A percentile compares a stretch with the other conserved stretches of the same genome.
Evolutionary conservation across 2,888 invertebrate species (phyloP).

Genomic region (Margaritifera margaritifera): DNA sequence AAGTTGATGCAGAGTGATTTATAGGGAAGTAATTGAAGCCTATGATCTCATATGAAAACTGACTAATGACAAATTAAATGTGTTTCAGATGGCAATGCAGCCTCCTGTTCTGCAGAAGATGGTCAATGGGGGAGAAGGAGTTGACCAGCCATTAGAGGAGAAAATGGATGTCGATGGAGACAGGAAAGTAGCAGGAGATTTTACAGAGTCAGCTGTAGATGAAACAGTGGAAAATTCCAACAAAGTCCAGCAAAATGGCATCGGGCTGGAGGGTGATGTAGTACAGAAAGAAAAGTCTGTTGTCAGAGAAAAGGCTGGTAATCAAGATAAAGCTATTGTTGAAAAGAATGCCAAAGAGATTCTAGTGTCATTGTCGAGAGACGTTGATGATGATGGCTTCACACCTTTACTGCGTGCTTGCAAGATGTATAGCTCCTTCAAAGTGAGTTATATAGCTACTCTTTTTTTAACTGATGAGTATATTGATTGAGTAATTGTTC

Average conservation of each 20-base stretch:
- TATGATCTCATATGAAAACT: too few species aligned
- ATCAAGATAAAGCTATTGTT: conserved; percentile 7
- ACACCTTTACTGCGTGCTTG: conserved; percentile 70
- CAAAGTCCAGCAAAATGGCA: conserved; percentile 5
- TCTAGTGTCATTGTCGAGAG: conserved; percentile 44
- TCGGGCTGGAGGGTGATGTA: conserved; percentile 30
- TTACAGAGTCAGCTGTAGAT: too few species aligned
- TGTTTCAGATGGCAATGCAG: too few species aligned
- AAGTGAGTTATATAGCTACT: conserved; percentile 19
- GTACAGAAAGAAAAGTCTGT: conserved; percentile 39
- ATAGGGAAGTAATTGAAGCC: too few species aligned
- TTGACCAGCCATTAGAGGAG: conserved; percentile 3
- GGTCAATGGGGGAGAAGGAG: conserved; percentile 1
- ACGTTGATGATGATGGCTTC: conserved; percentile 66
- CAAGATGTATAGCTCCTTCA: conserved; percentile 38
- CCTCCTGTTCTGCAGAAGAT: neutral
- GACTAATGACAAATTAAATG: neutral
- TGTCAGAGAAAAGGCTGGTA: conserved; percentile 33
- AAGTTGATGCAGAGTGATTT: too few species aligned
- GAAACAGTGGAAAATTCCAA: too few species aligned
- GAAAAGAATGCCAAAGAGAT: conserved; percentile 15
- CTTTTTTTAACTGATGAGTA: too few species aligned
- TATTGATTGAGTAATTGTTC: too few species aligned
- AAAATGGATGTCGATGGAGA: conserved; percentile 29
- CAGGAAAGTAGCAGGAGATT: conserved; percentile 9